Base-by-base conservation (phyloP, 2,113 vertebrate species). In the Entelurus aequoreus region DNA sequence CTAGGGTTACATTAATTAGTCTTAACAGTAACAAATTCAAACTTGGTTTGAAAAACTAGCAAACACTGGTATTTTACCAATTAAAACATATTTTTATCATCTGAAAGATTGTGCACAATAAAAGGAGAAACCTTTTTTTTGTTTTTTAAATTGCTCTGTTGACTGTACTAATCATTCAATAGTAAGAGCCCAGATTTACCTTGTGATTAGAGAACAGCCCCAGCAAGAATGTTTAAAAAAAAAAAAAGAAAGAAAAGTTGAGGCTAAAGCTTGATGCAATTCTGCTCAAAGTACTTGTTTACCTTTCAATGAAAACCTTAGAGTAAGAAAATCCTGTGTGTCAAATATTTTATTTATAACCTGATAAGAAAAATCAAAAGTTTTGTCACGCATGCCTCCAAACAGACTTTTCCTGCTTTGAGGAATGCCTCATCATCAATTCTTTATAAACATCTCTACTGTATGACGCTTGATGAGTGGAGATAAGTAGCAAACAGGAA, bases 401-500 rank as follows among this genome's bases (percentile, higher is more conserved):
- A 66, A 38, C 47, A 40, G 46, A 62, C 53, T 47, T 74, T 86
- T 87, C 85, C 85, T 88, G 80, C 55, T 60, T 68, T 65, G 76
- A 64, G 66, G 75, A 79, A 72, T 79, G 53, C 63, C 55, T 77
- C 69, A 81, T 85, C 68, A 52, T 28, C 28, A 28, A 28, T 28
- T 63, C 67, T 65, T 65, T 66, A 59, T 78, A 85, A 86, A 85
- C 77, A 83, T 38, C 15, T n/a, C 37, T 65, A 19, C 37, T 66
- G 71, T 76, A 5, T 63, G 60, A 11, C 65, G 58, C 50, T 60
- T 74, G 77, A 85, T 81, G 63, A 21, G 8, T 14, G 15, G 60
- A 69, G 79, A 88, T 85, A 76, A 82, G 65, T 65, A 72, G 19
- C 3, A 10, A 55, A 55, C 65, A 77, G 81, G 83, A 86, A 87